Conservation (phyloP, 2,113 vertebrate genomes). For the Lampris incognitus region DNA sequence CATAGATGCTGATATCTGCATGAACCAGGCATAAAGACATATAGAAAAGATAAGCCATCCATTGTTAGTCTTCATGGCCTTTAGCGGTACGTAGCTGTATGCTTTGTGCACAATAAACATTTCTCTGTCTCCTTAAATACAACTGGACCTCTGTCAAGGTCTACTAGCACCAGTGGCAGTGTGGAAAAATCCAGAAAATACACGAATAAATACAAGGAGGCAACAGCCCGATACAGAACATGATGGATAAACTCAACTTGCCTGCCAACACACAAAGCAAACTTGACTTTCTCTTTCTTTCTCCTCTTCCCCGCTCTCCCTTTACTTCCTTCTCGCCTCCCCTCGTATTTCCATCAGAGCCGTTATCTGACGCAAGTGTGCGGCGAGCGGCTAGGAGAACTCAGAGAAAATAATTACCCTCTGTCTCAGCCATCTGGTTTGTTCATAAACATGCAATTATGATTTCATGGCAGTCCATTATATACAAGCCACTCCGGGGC, state of each 20-base stretch:
- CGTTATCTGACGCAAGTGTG: constrained; percentile 74
- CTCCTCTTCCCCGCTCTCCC: constrained; percentile 8
- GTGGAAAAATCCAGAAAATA: neutral
- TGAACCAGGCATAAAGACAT: neutral
- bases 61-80: neutral
- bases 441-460: constrained; percentile 85
- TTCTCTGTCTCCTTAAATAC: neutral
- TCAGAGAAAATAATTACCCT: constrained; percentile 81
- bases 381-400: constrained; percentile 67
- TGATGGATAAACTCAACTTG: constrained; percentile 39
- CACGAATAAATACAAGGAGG: neutral
- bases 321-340: constrained; percentile 37
- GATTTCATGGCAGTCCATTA: constrained; percentile 82
- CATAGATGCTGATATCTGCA: neutral
- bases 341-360: constrained; percentile 60
- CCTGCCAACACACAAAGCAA: constrained; percentile 2
- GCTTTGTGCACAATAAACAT: neutral
- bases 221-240: neutral
- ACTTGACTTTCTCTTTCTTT: constrained; percentile 15
- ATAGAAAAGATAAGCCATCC: neutral
- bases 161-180: neutral
- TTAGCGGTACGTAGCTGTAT: too few relatives aligned
- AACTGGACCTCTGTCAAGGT: neutral
- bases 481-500: constrained; percentile 77
- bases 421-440: constrained; percentile 82